Percentiles rank a stretch among this genome's conserved stretches.
phyloP scores from a whole-genome alignment of 1,140 invertebrate species.

The Chelonus insularis region DNA sequence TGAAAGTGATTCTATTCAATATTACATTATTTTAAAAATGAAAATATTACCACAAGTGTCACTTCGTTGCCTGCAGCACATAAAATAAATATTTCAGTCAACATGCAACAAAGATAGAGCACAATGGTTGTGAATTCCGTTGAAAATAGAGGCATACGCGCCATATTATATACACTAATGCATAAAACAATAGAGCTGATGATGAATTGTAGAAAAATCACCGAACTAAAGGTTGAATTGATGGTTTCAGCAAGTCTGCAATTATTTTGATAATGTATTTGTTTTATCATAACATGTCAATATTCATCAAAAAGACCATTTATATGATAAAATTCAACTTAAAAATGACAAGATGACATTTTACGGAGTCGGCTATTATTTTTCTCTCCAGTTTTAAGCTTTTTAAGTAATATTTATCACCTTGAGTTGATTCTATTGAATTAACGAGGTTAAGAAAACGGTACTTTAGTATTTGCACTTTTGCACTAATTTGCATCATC shows the following conservation, averaged over 20 bases:
- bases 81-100: conserved; percentile 24
- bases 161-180: conserved; percentile 23
- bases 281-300: not conserved
- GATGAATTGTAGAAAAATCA: conserved; percentile 23
- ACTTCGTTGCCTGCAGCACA: conserved; percentile 24
- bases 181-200: conserved; percentile 18
- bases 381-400: conserved; percentile 3
- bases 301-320: not conserved
- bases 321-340: conserved; percentile 11
- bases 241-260: conserved; percentile 24
- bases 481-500: conserved; percentile 17
- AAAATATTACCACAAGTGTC: conserved; percentile 18
- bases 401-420: not conserved
- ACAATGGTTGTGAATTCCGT: conserved; percentile 19
- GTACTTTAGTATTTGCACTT: conserved; percentile 20
- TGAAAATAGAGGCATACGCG: conserved; percentile 9
- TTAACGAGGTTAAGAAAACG: conserved; percentile 10
- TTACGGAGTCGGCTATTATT: conserved; percentile 22
- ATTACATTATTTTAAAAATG: not conserved
- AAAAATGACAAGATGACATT: conserved; percentile 21
- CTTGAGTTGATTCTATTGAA: not conserved
- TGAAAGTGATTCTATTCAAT: not conserved
- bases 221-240: conserved; percentile 10
- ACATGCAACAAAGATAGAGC: conserved; percentile 22
- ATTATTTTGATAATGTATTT: conserved; percentile 1